phyloP scores from a whole-genome alignment of 2,888 invertebrate species.

The Sepiola atlantica region DNA sequence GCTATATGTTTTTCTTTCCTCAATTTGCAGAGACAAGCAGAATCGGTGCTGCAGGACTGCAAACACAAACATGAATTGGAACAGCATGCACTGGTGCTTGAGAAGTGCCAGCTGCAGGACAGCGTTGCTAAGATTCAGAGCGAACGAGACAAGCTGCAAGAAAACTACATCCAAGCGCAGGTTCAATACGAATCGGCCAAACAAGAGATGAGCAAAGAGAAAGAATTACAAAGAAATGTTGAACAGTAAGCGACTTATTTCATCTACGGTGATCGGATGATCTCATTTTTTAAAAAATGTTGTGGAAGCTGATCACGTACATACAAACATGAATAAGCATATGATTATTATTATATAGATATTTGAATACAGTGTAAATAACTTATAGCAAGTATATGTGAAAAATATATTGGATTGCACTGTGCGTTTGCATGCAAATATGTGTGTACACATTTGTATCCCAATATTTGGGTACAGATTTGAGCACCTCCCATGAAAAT shows the following conservation, averaged over 20 bases:
- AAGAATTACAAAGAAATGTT: background rate
- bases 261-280: background rate
- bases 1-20: background rate
- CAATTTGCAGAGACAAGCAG: slow-evolving; percentile 15
- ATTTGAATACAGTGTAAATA: background rate
- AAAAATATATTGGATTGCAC: background rate
- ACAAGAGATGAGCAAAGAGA: background rate
- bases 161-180: background rate
- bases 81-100: background rate
- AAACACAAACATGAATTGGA: background rate
- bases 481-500: too few relatives aligned
- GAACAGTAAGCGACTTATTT: background rate
- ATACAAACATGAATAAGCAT: too few relatives aligned
- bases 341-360: too few relatives aligned
- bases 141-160: background rate
- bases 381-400: background rate
- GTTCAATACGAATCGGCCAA: background rate
- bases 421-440: background rate
- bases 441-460: background rate
- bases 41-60: background rate
- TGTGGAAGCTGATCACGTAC: too few relatives aligned
- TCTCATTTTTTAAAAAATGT: background rate
- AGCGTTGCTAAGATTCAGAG: background rate
- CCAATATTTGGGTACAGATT: too few relatives aligned
- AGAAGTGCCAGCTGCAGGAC: slow-evolving; percentile 34